Percentiles rank a stretch among this genome's conserved stretches.
Evolutionary conservation across 2,888 invertebrate species (phyloP).

Genomic region (Gasteruption jaculator): DNA sequence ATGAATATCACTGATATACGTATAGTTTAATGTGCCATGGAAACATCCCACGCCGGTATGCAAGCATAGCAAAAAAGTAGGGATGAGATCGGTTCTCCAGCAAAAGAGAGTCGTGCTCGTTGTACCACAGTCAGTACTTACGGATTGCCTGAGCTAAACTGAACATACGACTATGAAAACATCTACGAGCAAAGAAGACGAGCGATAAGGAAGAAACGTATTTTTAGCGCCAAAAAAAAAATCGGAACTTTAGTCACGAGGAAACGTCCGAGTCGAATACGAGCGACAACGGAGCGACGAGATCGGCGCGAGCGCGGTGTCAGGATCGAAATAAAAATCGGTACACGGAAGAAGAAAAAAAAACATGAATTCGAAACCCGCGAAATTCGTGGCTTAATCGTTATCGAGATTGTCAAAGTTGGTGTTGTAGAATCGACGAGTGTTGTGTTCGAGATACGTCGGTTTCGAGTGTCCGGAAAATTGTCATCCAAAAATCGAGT

Average conservation of each 20-base stretch:
- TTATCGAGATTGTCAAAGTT: too few relatives aligned
- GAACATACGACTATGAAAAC: too few relatives aligned
- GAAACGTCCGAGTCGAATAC: constrained; percentile 27
- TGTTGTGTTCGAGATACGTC: too few relatives aligned
- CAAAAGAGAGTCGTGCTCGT: constrained; percentile 23
- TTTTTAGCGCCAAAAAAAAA: constrained; percentile 16
- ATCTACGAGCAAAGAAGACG: too few relatives aligned
- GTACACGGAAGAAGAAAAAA: neutral
- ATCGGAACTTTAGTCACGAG: constrained; percentile 30
- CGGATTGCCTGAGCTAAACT: too few relatives aligned
- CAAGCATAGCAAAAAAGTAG: constrained; percentile 21
- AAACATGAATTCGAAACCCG: too few relatives aligned
- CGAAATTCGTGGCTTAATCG: too few relatives aligned
- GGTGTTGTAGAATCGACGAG: too few relatives aligned
- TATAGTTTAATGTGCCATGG: constrained; percentile 15
- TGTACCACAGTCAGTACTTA: constrained; percentile 22
- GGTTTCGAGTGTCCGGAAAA: too few relatives aligned
- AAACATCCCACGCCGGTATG: constrained; percentile 19
- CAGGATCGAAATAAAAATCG: neutral
- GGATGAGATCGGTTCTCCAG: constrained; percentile 29
- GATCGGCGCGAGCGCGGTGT: constrained; percentile 21
- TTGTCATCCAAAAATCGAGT: too few relatives aligned
- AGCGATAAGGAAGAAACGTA: constrained; percentile 4
- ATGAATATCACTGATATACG: constrained; percentile 2
- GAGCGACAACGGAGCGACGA: constrained; percentile 34